phyloP scores from a whole-genome alignment of 2,797 vertebrate genomes.

The Channa striata region DNA sequence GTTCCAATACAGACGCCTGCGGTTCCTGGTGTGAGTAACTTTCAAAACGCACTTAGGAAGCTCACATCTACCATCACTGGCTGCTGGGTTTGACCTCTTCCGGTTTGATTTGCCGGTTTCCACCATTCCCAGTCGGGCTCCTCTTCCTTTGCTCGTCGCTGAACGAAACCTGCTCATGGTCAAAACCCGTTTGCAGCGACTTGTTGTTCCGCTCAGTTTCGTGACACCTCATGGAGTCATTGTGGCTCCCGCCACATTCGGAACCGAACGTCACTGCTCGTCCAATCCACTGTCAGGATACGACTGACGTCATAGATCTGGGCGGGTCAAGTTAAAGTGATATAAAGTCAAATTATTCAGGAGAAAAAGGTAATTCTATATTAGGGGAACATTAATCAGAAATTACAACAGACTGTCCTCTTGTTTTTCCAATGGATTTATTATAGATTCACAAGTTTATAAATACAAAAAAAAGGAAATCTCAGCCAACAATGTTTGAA shows the following conservation, averaged over 20 bases:
- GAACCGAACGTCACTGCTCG: not conserved
- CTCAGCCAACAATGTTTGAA: no score
- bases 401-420: no score
- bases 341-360: no score
- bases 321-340: not conserved
- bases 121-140: conserved; percentile 18
- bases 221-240: conserved; percentile 11
- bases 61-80: conserved; percentile 66
- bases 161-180: conserved; percentile 60
- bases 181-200: accelerated
- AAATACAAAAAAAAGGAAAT: no score
- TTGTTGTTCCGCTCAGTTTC: accelerated
- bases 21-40: not conserved
- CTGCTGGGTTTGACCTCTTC: conserved; percentile 55
- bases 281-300: conserved; percentile 64
- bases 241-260: conserved; percentile 59
- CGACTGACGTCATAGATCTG: conserved; percentile 31
- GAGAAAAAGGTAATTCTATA: no score
- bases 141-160: conserved; percentile 44
- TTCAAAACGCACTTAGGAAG: not conserved
- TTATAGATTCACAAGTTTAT: no score
- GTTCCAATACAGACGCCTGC: not conserved
- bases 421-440: no score
- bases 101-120: conserved; percentile 38
- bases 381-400: no score